A percentile compares a stretch with the other conserved stretches of the same genome.
Evolutionary conservation across 2,888 invertebrate genomes (phyloP).

Genomic region (Chaetogeoica ovagalla): DNA sequence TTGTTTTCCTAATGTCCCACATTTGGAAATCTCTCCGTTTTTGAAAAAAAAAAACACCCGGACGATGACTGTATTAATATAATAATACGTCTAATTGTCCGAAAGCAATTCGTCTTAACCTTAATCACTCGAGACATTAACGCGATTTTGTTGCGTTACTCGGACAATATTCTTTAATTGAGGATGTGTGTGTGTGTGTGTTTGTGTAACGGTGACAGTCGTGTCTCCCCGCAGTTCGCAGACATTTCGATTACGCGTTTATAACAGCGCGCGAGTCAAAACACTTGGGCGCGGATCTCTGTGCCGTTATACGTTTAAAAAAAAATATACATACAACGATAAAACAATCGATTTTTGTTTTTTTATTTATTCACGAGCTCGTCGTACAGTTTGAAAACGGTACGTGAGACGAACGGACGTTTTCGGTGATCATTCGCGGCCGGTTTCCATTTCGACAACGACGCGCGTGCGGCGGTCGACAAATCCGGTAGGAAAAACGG

Average conservation of each 20-base stretch:
- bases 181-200: background rate
- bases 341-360: too few species aligned
- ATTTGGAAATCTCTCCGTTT: constrained; percentile 31
- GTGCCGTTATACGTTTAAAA: too few species aligned
- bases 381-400: too few species aligned
- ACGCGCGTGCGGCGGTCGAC: too few species aligned
- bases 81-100: constrained; percentile 23
- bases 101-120: constrained; percentile 45
- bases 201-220: constrained; percentile 15
- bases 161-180: background rate
- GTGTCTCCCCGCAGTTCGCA: background rate
- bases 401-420: too few species aligned
- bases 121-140: constrained; percentile 49
- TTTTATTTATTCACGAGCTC: too few species aligned
- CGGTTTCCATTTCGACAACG: too few species aligned
- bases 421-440: too few species aligned
- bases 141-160: constrained; percentile 5
- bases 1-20: constrained; percentile 25
- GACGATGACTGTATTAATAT: constrained; percentile 6
- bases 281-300: background rate
- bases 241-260: too few species aligned
- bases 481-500: too few species aligned
- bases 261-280: background rate
- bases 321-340: too few species aligned
- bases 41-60: background rate